Base-by-base conservation (phyloP, 2,888 invertebrate species). In the Enoplolaimus lenunculus region DNA sequence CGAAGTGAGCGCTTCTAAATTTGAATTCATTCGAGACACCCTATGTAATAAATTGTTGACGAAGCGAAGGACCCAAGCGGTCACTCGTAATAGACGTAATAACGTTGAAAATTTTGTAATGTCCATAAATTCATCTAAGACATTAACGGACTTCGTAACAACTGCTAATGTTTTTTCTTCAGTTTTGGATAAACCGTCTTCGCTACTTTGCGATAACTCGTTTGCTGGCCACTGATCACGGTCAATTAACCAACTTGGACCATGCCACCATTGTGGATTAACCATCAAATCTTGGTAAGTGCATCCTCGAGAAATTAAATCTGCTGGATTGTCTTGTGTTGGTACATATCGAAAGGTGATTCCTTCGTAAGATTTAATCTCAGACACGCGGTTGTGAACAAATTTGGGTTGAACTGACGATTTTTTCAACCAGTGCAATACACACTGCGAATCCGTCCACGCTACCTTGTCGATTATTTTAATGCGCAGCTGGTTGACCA, bases 301-400 rank as follows among this genome's bases (percentile, higher is more conserved):
- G 26, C 74, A 1, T 13, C 76, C 78, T 65, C 77, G 35, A 13
- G 13, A 75, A 1, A 74, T 73, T 7, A 73, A 70, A 71, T 79
- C 78, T 1, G 78, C 79, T 1, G 78, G 77, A 71, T 78, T 79
- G 0, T 74, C 72, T 31, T 73, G 60, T 0, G 75, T 72, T 1
- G 64, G 35, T 26, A 77, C 75, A 67, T 78, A 74, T 29, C 72
- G 73, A 74, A 77, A 76, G 29, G 62, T 21, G 3, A 71, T 70
- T n/a, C 34, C 34, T 3, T 73, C 70, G 3, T 57, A 26, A 1
- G 62, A 71, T n/a, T 72, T 68, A 33, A 78, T 77, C 28, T 75
- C 73, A 7, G 73, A 68, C 3, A 77, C 70, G 2, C 77, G 71
- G 65, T 77, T 77, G 1, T 68, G 66, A 0, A 77, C 74, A 71